phyloP scores from a whole-genome alignment of 2,797 vertebrate genomes.

The Sebastes minor region DNA sequence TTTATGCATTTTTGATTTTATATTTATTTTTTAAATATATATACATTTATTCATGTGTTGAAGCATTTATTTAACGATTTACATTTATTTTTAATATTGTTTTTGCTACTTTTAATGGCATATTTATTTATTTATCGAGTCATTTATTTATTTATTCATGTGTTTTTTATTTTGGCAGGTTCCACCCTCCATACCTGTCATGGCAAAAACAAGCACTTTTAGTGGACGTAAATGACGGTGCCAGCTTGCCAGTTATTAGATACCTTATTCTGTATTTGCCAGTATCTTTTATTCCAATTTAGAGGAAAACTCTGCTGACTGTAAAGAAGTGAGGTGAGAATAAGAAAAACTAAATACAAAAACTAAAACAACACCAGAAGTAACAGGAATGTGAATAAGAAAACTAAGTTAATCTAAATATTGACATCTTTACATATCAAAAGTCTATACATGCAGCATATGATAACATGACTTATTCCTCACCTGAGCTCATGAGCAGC shows the following conservation, averaged over 20 bases:
- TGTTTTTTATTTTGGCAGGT: no score
- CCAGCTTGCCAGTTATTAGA: conserved; percentile 1
- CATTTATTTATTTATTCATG: no score
- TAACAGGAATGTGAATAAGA: background rate
- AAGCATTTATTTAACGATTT: no score
- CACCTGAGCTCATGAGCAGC: conserved; percentile 95
- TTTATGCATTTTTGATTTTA: no score
- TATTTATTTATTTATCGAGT: no score
- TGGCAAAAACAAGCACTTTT: no score
- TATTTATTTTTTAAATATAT: no score
- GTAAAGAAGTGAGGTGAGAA: background rate
- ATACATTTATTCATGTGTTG: no score
- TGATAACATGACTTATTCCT: background rate
- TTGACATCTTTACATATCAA: background rate
- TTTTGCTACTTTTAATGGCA: no score
- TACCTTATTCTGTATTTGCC: conserved; percentile 23
- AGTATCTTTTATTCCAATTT: background rate
- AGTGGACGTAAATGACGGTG: no score
- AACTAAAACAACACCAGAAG: background rate
- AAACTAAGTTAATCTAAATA: background rate
- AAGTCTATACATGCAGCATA: background rate
- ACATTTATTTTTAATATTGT: no score
- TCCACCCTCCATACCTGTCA: no score
- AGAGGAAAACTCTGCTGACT: background rate
- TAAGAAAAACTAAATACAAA: background rate